A percentile compares a stretch with the other conserved stretches of the same genome.
These are phyloP conservation scores for Gopherus flavomarginatus DNA, from an alignment of 2,113 vertebrate species.

Conservation along the genomic window DNA sequence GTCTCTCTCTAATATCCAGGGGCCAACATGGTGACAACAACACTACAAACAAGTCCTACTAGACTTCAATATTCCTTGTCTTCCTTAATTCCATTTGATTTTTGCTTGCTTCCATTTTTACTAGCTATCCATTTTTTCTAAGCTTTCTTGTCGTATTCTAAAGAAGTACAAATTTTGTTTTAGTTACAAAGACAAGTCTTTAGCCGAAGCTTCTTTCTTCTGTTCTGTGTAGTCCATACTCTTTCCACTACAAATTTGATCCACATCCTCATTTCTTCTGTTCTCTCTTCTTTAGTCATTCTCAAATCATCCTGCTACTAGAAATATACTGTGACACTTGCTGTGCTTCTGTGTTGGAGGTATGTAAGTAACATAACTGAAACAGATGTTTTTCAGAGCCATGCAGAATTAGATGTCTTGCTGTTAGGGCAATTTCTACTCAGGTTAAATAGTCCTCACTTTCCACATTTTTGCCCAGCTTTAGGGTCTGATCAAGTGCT, in stretches of 20 bases:
- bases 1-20: background rate
- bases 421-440: conserved; percentile 15
- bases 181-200: background rate
- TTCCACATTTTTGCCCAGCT: background rate
- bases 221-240: background rate
- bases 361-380: background rate
- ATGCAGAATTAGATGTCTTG: conserved; percentile 13
- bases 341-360: background rate
- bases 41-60: background rate
- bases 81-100: background rate
- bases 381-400: conserved; percentile 25
- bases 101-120: background rate
- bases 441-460: conserved; percentile 23
- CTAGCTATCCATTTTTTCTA: background rate
- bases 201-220: background rate
- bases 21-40: background rate
- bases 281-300: background rate
- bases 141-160: background rate
- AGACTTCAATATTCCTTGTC: background rate
- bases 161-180: background rate
- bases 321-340: background rate
- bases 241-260: background rate
- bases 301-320: background rate
- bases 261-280: background rate
- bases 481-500: background rate